Evolutionary conservation across 1,140 invertebrate genomes (phyloP), one percentile per base, ranked within the genome.

Genomic region (Drosophila nasuta): DNA sequence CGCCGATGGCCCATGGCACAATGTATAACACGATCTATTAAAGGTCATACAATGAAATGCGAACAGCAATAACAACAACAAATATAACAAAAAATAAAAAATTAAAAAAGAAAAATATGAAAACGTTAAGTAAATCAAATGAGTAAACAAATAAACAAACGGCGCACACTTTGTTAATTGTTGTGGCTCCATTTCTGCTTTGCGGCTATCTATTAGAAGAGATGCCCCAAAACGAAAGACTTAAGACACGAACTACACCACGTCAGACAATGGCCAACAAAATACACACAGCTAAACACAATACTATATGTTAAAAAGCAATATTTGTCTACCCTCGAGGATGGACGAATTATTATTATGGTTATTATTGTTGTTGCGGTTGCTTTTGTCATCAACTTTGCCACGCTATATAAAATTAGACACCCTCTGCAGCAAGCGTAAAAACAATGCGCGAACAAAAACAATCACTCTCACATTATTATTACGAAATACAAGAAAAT

Each of bases 1-100:
- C 70, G 78, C 43, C 43, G 46, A 30, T 57, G 33, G 77, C 81
- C 81, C 52, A 70, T 80, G 83, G 85, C 83, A 77, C 74, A 83
- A 83, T 89, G 69, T 69, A 75, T 71, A 83, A 83, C 83, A 87
- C 83, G 83, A 87, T 56, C 74, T 78, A 83, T 87, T 83, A 87
- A 87, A 87, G 83, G 83, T 87, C 83, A 86, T 7, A 13, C 49
- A 51, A 77, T 54, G 54, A 48, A 65, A 77, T 70, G 52, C 20
- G 46, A 60, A 77, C 30, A 57, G 13, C 33, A n/a, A 43, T 2
- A 43, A 43, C n/a, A 43, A 43, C 0, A 43, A 43, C 7, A 41
- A 41, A 11, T 25, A 43, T 13, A 43, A 43, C n/a, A 43, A 43
- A n/a, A 43, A 13, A n/a, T n/a, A n/a, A n/a, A n/a, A n/a, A n/a